Evolutionary conservation across 64 coral and sea anemone genomes (phyloP).

Genomic region (Pocillopora damicornis): DNA sequence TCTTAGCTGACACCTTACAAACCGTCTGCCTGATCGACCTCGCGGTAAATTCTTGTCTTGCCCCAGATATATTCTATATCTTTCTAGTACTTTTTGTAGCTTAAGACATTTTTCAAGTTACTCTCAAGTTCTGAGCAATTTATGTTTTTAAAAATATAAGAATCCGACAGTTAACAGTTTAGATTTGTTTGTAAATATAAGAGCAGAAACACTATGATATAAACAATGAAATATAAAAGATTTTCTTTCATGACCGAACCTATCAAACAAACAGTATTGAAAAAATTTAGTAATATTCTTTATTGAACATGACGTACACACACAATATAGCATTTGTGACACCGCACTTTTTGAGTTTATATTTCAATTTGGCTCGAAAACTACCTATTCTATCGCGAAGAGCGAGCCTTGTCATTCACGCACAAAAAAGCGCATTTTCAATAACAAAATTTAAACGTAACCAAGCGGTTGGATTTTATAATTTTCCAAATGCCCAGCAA

Average conservation of each 20-base stretch:
- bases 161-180: neutral
- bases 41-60: too few relatives aligned
- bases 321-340: neutral
- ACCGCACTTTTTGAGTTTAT: conserved; percentile 2
- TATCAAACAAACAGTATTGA: neutral
- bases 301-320: neutral
- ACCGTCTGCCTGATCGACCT: too few relatives aligned
- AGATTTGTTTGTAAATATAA: conserved; percentile 20
- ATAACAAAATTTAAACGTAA: too few relatives aligned
- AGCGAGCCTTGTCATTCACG: too few relatives aligned
- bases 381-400: too few relatives aligned
- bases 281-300: neutral
- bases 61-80: too few relatives aligned
- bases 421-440: too few relatives aligned
- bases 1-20: too few relatives aligned
- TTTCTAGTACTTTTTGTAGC: neutral
- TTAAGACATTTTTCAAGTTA: neutral
- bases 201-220: conserved; percentile 2
- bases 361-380: neutral
- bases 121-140: neutral
- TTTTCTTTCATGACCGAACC: neutral
- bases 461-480: too few relatives aligned
- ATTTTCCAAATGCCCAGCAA: too few relatives aligned
- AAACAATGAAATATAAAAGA: neutral
- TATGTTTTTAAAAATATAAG: neutral